Conservation (phyloP, 2,797 vertebrate genomes). For the Crocodylus rhombifer region DNA sequence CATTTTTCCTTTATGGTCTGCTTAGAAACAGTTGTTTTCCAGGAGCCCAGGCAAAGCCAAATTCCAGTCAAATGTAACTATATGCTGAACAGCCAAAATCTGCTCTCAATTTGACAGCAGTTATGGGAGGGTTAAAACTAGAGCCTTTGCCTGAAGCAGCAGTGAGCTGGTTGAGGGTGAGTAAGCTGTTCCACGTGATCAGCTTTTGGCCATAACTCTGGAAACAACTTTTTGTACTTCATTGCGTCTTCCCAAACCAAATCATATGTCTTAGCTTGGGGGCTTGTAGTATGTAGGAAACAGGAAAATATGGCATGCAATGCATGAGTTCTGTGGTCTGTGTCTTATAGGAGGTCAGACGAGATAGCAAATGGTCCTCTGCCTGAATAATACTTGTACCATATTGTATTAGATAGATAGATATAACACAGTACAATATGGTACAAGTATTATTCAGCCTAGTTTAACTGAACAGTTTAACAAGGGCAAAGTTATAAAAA, state of each 20-base stretch:
- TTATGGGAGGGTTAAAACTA: no score
- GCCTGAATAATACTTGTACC: background rate
- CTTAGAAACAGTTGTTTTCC: background rate
- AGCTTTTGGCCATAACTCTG: no score
- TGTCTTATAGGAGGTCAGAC: background rate
- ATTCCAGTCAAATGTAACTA: background rate
- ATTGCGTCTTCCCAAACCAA: background rate
- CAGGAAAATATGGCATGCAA: background rate
- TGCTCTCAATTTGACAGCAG: no score
- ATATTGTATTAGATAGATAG: background rate
- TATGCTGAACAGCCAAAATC: background rate
- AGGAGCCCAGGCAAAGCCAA: background rate
- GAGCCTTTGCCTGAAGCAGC: no score
- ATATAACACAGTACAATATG: background rate
- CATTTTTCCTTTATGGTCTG: background rate
- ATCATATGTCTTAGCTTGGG: background rate
- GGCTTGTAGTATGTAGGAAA: background rate
- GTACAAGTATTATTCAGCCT: background rate
- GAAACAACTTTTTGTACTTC: no score
- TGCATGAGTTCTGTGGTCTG: background rate
- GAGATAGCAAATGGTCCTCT: background rate
- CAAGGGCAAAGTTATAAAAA: background rate
- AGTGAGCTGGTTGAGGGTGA: no score
- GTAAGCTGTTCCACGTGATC: no score
- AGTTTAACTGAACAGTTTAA: background rate